These are phyloP conservation scores for Anguilla rostrata DNA, from an alignment of 2,113 vertebrate species.

Conservation along the genomic window DNA sequence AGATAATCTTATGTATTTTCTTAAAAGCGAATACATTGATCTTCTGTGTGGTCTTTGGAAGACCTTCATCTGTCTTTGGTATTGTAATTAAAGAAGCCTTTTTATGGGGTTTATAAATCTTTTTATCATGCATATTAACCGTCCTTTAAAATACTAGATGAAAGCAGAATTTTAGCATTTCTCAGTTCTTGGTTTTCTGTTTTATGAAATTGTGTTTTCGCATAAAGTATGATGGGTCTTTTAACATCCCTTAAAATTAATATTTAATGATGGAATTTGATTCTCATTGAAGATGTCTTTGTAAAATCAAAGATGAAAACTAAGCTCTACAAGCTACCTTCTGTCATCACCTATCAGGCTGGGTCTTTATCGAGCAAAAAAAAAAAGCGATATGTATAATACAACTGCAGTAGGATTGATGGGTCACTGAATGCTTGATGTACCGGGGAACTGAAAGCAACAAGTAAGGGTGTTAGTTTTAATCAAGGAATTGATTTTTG, in stretches of 20 bases:
- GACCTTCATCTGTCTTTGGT: constrained; percentile 27
- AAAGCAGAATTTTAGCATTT: constrained; percentile 33
- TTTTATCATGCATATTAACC: constrained; percentile 40
- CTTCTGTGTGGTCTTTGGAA: constrained; percentile 21
- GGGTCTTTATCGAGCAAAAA: neutral
- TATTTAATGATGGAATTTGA: constrained; percentile 27
- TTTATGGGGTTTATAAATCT: constrained; percentile 37
- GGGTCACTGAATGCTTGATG: neutral
- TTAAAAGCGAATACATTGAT: constrained; percentile 33
- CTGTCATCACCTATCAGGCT: neutral
- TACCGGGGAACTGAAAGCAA: neutral
- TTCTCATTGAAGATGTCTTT: constrained; percentile 12
- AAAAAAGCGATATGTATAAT: neutral
- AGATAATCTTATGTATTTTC: constrained; percentile 18
- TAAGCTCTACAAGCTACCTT: constrained; percentile 5
- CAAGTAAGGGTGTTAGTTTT: neutral
- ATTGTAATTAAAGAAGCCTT: constrained; percentile 32
- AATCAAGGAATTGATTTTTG: neutral
- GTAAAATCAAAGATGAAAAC: constrained; percentile 20
- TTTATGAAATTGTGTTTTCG: constrained; percentile 22
- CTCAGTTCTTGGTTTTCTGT: constrained; percentile 23
- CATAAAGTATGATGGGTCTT: constrained; percentile 16
- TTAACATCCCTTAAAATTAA: constrained; percentile 30
- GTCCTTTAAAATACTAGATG: constrained; percentile 36
- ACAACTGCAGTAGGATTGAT: neutral